Base-by-base conservation (phyloP, 2,113 vertebrate species). In the Lamprotornis superbus region DNA sequence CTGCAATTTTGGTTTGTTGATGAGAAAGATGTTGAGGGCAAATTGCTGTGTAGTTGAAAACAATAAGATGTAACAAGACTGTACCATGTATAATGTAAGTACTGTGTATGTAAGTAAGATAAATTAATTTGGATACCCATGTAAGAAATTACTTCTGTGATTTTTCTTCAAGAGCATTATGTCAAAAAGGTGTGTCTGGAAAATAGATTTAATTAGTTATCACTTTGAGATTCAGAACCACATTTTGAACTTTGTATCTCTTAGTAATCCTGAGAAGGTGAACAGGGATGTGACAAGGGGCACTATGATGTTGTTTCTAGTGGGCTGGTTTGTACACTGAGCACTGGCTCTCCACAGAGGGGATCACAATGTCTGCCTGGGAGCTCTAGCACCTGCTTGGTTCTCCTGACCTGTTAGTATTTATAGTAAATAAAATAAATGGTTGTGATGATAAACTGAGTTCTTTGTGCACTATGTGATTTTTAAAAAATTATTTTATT, bases 371-470 rank as follows among this genome's bases (percentile, higher is more conserved):
- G 53, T 81, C 61, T 47, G 81, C 47, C 53, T 90, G 79, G 73
- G 59, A 74, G n/a, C 53, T 81, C 28, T 52, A 70, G 70, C 40
- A 40, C 20, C 55, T 64, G 35, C 83, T 87, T 23, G 20, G 31
- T 79, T 90, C 71, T 61, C 40, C 87, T 82, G 59, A 65, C 42
- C 40, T 96, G 67, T 87, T 93, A 89, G 75, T 40, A 4, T 46
- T 73, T 80, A 27, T 76, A 31, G 68, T 93, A 39, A 89, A 93
- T 44, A 80, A 87, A 97, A 97, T 97, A 97, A 97, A 97, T 63
- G 47, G 28, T 56, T 90, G 19, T 86, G 80, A 73, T 92, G 55
- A 86, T 75, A 65, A 97, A 96, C 89, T 52, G 27, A 74, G 33
- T 61, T 86, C 46, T 79, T 92, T 86, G 94, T 94, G 83, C 90